Percentiles rank a stretch among this genome's conserved stretches.
Evolutionary conservation across 2,888 invertebrate species (phyloP).

Genomic region (Aethes cnicana): DNA sequence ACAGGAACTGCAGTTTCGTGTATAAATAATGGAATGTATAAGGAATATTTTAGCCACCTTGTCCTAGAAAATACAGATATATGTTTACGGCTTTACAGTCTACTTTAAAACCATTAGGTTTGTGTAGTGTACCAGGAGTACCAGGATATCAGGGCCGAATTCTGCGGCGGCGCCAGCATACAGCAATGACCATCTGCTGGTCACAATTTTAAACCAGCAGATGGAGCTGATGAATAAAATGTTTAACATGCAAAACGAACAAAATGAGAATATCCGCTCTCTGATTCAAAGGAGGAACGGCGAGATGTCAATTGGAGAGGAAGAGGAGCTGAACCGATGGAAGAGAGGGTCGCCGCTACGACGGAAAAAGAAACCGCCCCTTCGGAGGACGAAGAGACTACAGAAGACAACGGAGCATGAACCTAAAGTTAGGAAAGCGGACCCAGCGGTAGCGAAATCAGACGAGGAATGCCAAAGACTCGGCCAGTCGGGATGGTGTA

Average conservation of each 20-base stretch:
- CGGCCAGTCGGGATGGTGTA: neutral
- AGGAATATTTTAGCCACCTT: neutral
- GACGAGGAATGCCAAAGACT: neutral
- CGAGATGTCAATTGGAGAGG: neutral
- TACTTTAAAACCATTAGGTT: no score
- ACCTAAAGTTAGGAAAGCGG: neutral
- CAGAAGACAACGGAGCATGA: neutral
- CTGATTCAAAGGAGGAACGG: neutral
- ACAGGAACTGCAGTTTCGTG: neutral
- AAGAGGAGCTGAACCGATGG: neutral
- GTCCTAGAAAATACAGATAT: neutral
- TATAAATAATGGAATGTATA: neutral
- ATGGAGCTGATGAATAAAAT: neutral
- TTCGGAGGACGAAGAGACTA: neutral
- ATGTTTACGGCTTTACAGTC: no score
- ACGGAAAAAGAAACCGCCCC: neutral
- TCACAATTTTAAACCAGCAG: neutral
- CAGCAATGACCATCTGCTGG: neutral
- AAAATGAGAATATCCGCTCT: neutral
- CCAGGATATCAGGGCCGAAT: no score
- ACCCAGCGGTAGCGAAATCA: neutral
- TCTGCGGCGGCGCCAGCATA: neutral
- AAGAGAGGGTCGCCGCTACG: neutral
- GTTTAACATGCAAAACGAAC: neutral
- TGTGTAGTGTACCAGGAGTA: no score